Evolutionary conservation across 2,113 vertebrate species (phyloP).

Genomic region (Eulemur macaco): DNA sequence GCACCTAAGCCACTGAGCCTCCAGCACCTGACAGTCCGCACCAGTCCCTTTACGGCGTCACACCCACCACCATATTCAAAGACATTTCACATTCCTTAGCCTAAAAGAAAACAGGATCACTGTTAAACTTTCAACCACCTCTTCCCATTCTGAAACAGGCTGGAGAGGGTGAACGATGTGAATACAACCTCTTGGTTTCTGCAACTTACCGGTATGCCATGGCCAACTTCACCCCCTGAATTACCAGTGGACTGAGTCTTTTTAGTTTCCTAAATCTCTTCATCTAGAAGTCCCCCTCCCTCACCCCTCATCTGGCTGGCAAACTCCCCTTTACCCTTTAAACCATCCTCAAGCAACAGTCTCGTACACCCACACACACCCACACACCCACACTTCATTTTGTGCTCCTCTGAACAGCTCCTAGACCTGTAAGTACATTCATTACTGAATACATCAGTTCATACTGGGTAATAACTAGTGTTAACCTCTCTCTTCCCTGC

Average conservation of each 20-base stretch:
- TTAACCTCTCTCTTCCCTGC: neutral
- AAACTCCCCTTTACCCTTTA: neutral
- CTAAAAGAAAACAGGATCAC: neutral
- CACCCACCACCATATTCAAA: neutral
- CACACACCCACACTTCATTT: neutral
- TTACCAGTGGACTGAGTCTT: neutral
- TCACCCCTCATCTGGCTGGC: neutral
- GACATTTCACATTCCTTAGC: neutral
- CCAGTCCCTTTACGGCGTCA: fast-evolving
- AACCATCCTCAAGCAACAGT: neutral
- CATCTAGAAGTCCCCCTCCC: neutral
- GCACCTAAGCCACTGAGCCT: neutral
- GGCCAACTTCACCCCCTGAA: neutral
- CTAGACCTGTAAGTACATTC: neutral
- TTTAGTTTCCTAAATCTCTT: neutral
- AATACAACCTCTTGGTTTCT: neutral
- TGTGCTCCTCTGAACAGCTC: neutral
- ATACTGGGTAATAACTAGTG: neutral
- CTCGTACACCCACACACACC: neutral
- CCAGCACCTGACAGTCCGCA: neutral
- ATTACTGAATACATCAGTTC: neutral
- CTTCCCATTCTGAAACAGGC: neutral
- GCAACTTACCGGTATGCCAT: fast-evolving
- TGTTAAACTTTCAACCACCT: neutral
- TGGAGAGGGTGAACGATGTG: fast-evolving